Percentiles rank a stretch among this genome's conserved stretches.
Conservation (phyloP, 2,888 invertebrate species). For the Cryptus viduatorius region DNA sequence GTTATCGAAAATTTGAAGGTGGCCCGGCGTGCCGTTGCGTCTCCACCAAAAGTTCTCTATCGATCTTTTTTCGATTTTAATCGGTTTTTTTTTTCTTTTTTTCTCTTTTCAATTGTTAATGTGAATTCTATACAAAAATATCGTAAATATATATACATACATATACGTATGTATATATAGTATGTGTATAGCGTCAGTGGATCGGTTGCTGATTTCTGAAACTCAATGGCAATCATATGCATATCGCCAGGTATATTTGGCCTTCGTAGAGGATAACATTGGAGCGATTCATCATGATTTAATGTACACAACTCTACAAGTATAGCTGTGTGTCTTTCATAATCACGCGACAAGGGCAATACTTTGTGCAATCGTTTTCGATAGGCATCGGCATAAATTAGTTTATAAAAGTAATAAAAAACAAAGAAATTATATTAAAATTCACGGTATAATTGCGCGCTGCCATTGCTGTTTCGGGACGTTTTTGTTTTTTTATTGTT, state of each 20-base stretch:
- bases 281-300: constrained; percentile 39
- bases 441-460: background rate
- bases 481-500: background rate
- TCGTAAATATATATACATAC: constrained; percentile 25
- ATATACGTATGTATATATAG: constrained; percentile 5
- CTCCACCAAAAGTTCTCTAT: constrained; percentile 45
- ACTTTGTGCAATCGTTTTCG: constrained; percentile 30
- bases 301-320: constrained; percentile 29
- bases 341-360: constrained; percentile 17
- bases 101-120: constrained; percentile 23
- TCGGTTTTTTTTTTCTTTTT: background rate
- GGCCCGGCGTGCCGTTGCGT: constrained; percentile 43
- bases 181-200: constrained; percentile 17
- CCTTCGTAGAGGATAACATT: constrained; percentile 17
- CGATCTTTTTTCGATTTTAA: constrained; percentile 1
- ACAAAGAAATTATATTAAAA: background rate
- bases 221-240: constrained; percentile 54
- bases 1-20: constrained; percentile 48
- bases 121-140: constrained; percentile 37
- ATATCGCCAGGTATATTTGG: constrained; percentile 45
- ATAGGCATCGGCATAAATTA: background rate
- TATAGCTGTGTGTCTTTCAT: constrained; percentile 21
- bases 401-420: background rate
- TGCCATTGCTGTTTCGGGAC: background rate
- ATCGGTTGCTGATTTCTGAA: constrained; percentile 60